Base-by-base conservation (phyloP, 2,888 invertebrate species). In the Dyspetes luteomarginatus region DNA sequence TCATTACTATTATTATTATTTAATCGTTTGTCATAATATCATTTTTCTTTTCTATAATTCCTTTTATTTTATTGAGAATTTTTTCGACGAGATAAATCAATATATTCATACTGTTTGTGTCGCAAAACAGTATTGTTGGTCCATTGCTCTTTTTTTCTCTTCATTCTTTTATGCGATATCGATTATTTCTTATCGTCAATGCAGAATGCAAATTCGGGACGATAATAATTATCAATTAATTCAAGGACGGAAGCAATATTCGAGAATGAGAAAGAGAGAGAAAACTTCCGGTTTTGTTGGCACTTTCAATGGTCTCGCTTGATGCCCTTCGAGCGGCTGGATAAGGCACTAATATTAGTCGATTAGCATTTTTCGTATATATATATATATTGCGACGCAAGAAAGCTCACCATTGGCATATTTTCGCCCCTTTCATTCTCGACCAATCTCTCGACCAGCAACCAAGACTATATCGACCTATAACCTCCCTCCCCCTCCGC, bases 351-450 rank as follows among this genome's bases (percentile, higher is more conserved):
- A 86, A 89, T 86, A 85, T 88, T 86, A 85, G 82, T 78, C 85
- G 88, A 91, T 91, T 91, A 90, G 88, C 88, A 90, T 89, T 90
- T 88, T 86, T 83, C 67, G 80, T 58, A 43, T 19, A 22, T 58
- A 56, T 65, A 73, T 79, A 81, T 30, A 41, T 36, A 58, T 62
- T 26, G 3, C 17, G 78, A 60, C 64, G 30, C 73, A 65, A 67
- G 60, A 28, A 41, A 77, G 43, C 60, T 55, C 43, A 65, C 19
- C 60, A 43, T 62, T 45, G 67, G 62, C 43, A 73, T 60, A 30
- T 56, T 72, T 36, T 12, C 36, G 22, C 60, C 45, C 26, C 12
- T 28, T 19, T 9, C 17, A 56, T 55, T 52, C 36, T 26, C 24
- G 48, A 30, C 58, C 17, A 30, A 60, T 74, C 55, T 55, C 17